Percentiles rank a stretch among this genome's conserved stretches.
Evolutionary conservation across 2,888 invertebrate species (phyloP).

Genomic region (Mactromeris polynyma): DNA sequence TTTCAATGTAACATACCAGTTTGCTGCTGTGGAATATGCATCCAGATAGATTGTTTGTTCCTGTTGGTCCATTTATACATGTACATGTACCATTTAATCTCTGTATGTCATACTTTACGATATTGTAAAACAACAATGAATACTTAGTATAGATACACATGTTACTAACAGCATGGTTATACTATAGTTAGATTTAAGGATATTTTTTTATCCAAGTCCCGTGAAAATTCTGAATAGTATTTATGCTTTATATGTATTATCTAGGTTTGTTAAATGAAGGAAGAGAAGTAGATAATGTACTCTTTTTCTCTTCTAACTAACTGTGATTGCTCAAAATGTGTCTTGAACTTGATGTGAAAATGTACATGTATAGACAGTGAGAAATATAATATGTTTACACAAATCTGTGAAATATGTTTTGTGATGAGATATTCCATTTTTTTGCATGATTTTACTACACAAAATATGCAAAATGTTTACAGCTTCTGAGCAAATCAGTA

Average conservation of each 20-base stretch:
- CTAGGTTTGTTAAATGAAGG: background rate
- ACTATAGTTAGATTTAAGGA: conserved; percentile 8
- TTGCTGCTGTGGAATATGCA: background rate
- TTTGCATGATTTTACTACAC: conserved; percentile 34
- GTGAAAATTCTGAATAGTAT: background rate
- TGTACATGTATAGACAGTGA: conserved; percentile 44
- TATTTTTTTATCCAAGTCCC: background rate
- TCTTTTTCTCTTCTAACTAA: background rate
- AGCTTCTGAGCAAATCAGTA: conserved; percentile 29
- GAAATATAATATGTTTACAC: background rate
- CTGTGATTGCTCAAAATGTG: conserved; percentile 30
- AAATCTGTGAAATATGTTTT: background rate
- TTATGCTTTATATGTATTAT: too few species aligned
- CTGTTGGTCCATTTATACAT: conserved; percentile 30
- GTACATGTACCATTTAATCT: conserved; percentile 26
- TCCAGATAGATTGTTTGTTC: background rate
- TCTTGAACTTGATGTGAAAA: conserved; percentile 13
- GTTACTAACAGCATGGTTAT: conserved; percentile 40
- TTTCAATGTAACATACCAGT: background rate
- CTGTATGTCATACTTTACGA: background rate
- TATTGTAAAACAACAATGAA: conserved; percentile 19
- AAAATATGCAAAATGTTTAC: conserved; percentile 17
- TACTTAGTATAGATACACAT: conserved; percentile 35
- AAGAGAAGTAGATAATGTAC: background rate
- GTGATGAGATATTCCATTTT: background rate